Conservation (phyloP, 2,797 vertebrate genomes). For the Melanotaenia pygmaea region DNA sequence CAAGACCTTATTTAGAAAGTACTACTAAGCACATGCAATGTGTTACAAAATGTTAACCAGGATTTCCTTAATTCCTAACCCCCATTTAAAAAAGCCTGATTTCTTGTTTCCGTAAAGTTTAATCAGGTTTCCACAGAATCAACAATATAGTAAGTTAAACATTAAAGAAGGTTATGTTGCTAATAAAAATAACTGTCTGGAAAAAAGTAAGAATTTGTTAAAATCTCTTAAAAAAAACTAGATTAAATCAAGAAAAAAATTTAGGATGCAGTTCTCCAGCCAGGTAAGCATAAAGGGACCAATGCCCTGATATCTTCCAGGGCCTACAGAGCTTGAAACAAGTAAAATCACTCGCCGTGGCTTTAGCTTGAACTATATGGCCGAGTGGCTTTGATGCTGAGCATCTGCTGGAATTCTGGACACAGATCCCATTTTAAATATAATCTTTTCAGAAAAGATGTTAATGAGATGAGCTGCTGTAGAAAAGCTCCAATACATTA, state of each 20-base stretch:
- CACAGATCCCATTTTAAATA: constrained; percentile 29
- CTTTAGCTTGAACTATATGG: constrained; percentile 32
- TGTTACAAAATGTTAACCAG: not conserved
- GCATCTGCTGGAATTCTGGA: constrained; percentile 19
- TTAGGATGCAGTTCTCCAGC: not conserved
- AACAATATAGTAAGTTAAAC: not conserved
- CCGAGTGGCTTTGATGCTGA: constrained; percentile 21
- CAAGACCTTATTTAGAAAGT: constrained; percentile 1
- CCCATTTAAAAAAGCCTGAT: not conserved
- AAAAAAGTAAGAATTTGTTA: not conserved
- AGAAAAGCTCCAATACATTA: constrained; percentile 5
- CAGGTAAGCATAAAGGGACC: not conserved
- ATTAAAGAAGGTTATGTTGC: not conserved
- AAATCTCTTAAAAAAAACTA: not conserved
- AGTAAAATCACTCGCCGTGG: constrained; percentile 29
- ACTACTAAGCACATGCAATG: not conserved
- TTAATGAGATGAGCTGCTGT: constrained; percentile 12
- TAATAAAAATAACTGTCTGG: not conserved
- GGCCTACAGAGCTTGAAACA: constrained; percentile 22
- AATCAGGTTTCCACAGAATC: not conserved
- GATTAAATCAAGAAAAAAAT: not conserved
- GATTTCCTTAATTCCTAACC: not conserved
- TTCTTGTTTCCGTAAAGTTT: not conserved
- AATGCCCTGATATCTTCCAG: constrained; percentile 1
- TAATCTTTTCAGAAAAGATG: constrained; percentile 35